Percentiles rank a stretch among this genome's conserved stretches.
These are phyloP conservation scores for Grapholita molesta DNA, from an alignment of 1,140 invertebrate species.

Conservation along the genomic window DNA sequence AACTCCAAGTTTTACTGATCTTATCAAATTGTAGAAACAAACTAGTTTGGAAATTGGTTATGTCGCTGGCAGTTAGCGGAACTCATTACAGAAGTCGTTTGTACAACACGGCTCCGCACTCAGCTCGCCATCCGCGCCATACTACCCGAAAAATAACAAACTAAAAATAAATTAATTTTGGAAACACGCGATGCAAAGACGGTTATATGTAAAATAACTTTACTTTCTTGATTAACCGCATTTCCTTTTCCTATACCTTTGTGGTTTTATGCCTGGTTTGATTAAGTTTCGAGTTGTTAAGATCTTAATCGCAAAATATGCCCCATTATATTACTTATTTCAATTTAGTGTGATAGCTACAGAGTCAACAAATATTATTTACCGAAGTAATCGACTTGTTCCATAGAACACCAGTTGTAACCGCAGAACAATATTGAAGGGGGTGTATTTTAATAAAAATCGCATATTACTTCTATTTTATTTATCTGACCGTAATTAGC, in stretches of 20 bases:
- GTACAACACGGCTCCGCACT: conserved; percentile 46
- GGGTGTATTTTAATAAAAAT: too few relatives aligned
- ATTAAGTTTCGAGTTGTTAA: conserved; percentile 25
- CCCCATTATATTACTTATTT: conserved; percentile 1
- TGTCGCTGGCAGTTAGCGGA: conserved; percentile 45
- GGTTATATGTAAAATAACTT: conserved; percentile 62
- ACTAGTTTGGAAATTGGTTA: conserved; percentile 33
- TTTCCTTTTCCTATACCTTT: conserved; percentile 39
- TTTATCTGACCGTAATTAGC: too few relatives aligned
- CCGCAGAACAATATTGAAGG: not conserved
- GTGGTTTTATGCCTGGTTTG: conserved; percentile 49
- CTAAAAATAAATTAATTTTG: conserved; percentile 68
- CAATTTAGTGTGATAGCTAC: too few relatives aligned
- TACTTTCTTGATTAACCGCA: conserved; percentile 52
- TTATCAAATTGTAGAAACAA: conserved; percentile 11
- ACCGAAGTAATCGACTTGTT: not conserved
- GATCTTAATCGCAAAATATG: conserved; percentile 10
- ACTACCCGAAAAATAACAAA: conserved; percentile 48
- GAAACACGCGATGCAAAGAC: conserved; percentile 59
- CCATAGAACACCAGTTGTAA: too few relatives aligned
- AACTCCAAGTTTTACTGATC: not conserved
- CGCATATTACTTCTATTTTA: too few relatives aligned
- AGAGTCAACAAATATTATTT: not conserved
- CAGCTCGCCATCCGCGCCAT: conserved; percentile 14
- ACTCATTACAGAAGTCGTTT: conserved; percentile 57